A percentile compares a stretch with the other conserved stretches of the same genome.
phyloP scores from a whole-genome alignment of 1,140 invertebrate genomes.

The Plodia interpunctella region DNA sequence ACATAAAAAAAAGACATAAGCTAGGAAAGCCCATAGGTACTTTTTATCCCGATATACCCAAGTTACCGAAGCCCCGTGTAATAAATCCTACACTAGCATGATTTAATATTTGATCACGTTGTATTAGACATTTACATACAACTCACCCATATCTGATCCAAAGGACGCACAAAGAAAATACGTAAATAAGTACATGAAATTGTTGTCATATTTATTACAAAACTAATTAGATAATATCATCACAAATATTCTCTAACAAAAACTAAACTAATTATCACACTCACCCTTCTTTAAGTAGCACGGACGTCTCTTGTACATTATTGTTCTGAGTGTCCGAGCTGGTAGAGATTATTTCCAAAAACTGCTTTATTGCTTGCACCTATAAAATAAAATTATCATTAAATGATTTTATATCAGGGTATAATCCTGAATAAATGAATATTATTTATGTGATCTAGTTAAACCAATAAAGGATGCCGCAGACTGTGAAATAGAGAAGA shows the following conservation, averaged over 20 bases:
- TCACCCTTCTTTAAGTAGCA: slow-evolving; percentile 95
- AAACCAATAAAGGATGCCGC: too few species aligned
- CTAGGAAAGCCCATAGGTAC: too few species aligned
- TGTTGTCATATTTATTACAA: not conserved
- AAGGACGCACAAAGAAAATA: slow-evolving; percentile 33
- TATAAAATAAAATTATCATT: slow-evolving; percentile 33
- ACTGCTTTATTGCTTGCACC: slow-evolving; percentile 87
- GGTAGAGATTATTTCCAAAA: slow-evolving; percentile 93
- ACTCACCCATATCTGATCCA: slow-evolving; percentile 59
- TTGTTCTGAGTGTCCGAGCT: slow-evolving; percentile 79
- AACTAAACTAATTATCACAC: slow-evolving; percentile 35
- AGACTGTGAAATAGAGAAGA: too few species aligned
- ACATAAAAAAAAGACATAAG: too few species aligned
- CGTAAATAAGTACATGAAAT: not conserved
- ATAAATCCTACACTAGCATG: too few species aligned
- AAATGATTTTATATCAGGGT: too few species aligned
- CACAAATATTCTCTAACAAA: not conserved
- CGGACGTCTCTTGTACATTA: slow-evolving; percentile 80
- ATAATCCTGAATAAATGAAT: too few species aligned
- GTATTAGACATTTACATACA: not conserved
- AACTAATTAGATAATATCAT: not conserved
- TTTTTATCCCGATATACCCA: too few species aligned
- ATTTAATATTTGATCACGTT: not conserved
- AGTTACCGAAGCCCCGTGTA: too few species aligned
- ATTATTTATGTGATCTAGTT: too few species aligned